phyloP scores from a whole-genome alignment of 2,888 invertebrate species.

The Colletes collaris region DNA sequence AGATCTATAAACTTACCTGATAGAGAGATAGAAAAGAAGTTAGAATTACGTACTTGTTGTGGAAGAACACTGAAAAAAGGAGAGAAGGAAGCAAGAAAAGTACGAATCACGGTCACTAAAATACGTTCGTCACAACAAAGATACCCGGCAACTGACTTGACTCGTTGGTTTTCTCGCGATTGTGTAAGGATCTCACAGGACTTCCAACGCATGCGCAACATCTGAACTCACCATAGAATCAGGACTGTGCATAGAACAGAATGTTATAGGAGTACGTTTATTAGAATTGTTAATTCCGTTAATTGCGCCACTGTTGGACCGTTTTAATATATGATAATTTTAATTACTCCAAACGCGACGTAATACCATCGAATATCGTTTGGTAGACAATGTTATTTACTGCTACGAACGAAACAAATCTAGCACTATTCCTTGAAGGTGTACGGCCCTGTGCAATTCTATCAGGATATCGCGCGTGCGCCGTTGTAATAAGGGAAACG shows the following conservation, averaged over 20 bases:
- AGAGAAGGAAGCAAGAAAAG: conserved; percentile 18
- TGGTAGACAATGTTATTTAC: no score
- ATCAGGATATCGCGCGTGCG: conserved; percentile 52
- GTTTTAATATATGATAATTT: no score
- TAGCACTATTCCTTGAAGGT: not conserved
- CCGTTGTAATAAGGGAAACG: conserved; percentile 46
- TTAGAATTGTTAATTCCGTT: not conserved
- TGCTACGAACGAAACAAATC: not conserved
- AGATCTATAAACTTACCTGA: conserved; percentile 27
- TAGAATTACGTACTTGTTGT: conserved; percentile 1
- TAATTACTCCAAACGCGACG: not conserved
- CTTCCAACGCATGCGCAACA: conserved; percentile 42
- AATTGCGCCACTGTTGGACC: not conserved
- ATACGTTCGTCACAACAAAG: conserved; percentile 55
- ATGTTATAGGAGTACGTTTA: not conserved
- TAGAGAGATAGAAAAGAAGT: conserved; percentile 1
- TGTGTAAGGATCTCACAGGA: conserved; percentile 55
- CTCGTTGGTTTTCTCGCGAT: conserved; percentile 47
- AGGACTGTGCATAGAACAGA: conserved; percentile 26
- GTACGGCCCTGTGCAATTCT: conserved; percentile 45
- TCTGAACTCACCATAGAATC: conserved; percentile 19
- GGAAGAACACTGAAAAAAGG: conserved; percentile 8
- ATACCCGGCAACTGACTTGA: conserved; percentile 52
- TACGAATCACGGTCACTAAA: conserved; percentile 47
- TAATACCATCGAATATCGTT: not conserved